phyloP scores from a whole-genome alignment of 1,140 invertebrate species.

The Tetragnatha versicolor region DNA sequence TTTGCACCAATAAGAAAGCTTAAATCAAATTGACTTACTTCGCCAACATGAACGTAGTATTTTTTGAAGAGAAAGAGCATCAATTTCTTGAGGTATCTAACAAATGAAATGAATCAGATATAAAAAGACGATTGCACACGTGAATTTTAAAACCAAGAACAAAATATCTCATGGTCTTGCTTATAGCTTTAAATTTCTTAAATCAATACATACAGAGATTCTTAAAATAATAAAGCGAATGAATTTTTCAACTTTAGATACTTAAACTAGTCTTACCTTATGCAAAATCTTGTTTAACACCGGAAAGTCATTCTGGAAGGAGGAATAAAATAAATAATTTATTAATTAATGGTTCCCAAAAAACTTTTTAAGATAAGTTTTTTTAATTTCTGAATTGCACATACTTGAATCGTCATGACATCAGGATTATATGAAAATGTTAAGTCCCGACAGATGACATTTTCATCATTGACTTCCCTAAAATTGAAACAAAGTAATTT shows the following conservation, averaged over 20 bases:
- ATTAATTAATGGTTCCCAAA: neutral
- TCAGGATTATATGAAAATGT: constrained; percentile 55
- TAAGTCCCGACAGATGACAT: constrained; percentile 74
- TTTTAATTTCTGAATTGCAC: neutral
- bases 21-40: constrained; percentile 60
- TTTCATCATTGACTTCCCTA: constrained; percentile 81
- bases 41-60: constrained; percentile 72
- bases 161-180: neutral
- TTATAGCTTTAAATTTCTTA: neutral
- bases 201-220: neutral
- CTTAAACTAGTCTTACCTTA: too few relatives aligned
- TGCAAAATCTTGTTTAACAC: constrained; percentile 24
- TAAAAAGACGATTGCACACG: neutral
- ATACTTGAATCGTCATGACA: constrained; percentile 31
- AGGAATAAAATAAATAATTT: neutral
- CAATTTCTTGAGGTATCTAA: constrained; percentile 69
- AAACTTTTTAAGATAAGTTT: too few relatives aligned
- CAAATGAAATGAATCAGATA: neutral
- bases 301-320: constrained; percentile 35
- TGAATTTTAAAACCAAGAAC: neutral
- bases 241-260: too few relatives aligned
- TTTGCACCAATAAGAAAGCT: neutral
- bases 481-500: constrained; percentile 58
- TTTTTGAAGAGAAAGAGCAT: constrained; percentile 71
- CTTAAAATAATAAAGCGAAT: too few relatives aligned